Evolutionary conservation across 2,888 invertebrate genomes (phyloP), one percentile per base, ranked within the genome.

Genomic region (Gasteruption jaculator): DNA sequence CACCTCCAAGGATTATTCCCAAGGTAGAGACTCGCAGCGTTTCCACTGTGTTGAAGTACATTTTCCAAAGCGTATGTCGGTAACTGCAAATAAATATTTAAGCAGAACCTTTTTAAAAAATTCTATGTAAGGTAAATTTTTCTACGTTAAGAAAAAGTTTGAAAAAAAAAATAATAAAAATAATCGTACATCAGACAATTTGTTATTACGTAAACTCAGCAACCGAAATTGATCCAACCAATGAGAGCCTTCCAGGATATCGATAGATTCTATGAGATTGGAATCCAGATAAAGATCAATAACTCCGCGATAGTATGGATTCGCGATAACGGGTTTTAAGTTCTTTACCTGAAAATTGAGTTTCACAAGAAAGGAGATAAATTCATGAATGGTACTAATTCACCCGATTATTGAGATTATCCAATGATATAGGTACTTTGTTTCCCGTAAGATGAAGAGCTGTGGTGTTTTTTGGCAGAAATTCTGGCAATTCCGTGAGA

Each of bases 1-100:
- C 91, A 91, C 18, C 80, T 75, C 88, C 89, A 91, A 0, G 89
- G 86, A 70, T 91, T 91, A 48, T 78, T 74, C 1, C 87, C 86
- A 1, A 90, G 73, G 57, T 77, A 80, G 20, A 90, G 72, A 41
- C 82, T 75, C 57, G 81, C 81, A 25, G 83, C 84, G 53, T 83
- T 81, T 27, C 76, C 74, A 65, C 88, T 90, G 35, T 79, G 79
- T 55, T 83, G 78, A 18, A 91, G 76, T 1, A 85, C 86, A 61
- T 88, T 85, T 57, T 88, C 87, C 48, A 91, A 72, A 0, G 85
- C 87, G 65, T 88, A 88, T 0, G 86, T 82, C 6, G 88, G 90
- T 31, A 89, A 72, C 87, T 88, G 66, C 16, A 72, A 70, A n/a
- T n/a, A n/a, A n/a, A n/a, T n/a, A n/a, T n/a, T n/a, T n/a, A n/a